phyloP scores from a whole-genome alignment of 2,797 vertebrate species.

The Myioborus miniatus region DNA sequence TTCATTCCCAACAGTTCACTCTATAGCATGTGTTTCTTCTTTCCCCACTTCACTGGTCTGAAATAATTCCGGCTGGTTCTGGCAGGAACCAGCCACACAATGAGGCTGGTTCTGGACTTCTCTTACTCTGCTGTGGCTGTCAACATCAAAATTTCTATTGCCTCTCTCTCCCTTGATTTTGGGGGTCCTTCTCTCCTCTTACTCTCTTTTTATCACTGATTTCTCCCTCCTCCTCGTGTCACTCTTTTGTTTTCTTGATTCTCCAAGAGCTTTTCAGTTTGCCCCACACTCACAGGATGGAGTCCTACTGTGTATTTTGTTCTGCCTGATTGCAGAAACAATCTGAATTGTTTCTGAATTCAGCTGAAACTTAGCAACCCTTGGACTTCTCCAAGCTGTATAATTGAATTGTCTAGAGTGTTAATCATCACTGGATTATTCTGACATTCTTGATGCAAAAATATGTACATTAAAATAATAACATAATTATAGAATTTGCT shows the following conservation, averaged over 20 bases:
- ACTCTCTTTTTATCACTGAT: not conserved
- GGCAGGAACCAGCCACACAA: not conserved
- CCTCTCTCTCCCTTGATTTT: not conserved
- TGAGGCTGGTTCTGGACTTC: not conserved
- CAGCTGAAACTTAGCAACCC: not conserved
- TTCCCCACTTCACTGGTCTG: not conserved
- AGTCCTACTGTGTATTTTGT: not conserved
- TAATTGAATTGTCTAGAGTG: not conserved
- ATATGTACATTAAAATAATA: not conserved
- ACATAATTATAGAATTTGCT: conserved; percentile 18
- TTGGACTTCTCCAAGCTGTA: not conserved
- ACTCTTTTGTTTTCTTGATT: not conserved
- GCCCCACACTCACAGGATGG: not conserved
- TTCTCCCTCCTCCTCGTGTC: not conserved
- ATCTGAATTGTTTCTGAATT: too few relatives aligned
- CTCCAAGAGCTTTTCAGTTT: not conserved
- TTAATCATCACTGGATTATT: not conserved
- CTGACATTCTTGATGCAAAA: conserved; percentile 23
- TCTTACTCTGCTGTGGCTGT: not conserved
- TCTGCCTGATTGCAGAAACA: not conserved
- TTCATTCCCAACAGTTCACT: not conserved
- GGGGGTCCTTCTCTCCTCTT: not conserved
- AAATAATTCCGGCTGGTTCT: not conserved
- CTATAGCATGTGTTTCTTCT: not conserved
- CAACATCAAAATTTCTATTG: not conserved